Conservation (phyloP, 2,113 vertebrate species). For the Mirza zaza region DNA sequence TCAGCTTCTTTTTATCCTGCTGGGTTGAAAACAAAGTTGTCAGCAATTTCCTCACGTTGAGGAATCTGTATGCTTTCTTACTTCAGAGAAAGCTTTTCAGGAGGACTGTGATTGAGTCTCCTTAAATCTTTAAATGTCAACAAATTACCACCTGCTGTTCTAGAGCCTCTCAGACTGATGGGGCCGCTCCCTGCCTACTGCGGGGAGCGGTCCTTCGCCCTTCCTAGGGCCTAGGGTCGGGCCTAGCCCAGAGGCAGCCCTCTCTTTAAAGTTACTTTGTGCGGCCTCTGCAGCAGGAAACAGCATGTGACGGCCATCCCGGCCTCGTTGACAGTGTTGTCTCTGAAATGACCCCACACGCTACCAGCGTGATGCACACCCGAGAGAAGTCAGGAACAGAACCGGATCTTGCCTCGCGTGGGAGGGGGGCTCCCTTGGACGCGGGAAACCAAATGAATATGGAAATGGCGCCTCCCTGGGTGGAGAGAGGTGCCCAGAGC, state of each 20-base stretch:
- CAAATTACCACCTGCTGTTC: conserved; percentile 79
- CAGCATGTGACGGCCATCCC: neutral
- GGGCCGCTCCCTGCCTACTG: conserved; percentile 66
- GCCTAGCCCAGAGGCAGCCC: neutral
- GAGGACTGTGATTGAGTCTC: conserved; percentile 78
- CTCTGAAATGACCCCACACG: neutral
- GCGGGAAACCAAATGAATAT: neutral
- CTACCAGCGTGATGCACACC: neutral
- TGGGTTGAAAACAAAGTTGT: conserved; percentile 84
- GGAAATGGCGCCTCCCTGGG: neutral
- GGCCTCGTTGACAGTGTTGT: neutral
- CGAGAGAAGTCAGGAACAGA: neutral
- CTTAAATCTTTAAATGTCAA: conserved; percentile 80
- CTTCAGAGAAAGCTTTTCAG: conserved; percentile 78
- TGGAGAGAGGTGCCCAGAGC: neutral
- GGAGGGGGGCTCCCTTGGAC: neutral
- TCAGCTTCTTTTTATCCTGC: conserved; percentile 83
- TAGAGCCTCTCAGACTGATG: conserved; percentile 70
- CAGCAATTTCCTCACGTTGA: conserved; percentile 84
- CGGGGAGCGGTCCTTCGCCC: conserved; percentile 42
- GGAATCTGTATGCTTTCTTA: conserved; percentile 79
- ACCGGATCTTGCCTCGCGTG: too few species aligned
- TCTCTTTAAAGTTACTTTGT: too few species aligned
- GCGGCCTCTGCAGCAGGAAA: too few species aligned
- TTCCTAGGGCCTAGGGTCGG: too few species aligned